Percentiles rank a stretch among this genome's conserved stretches.
phyloP scores from a whole-genome alignment of 2,797 vertebrate genomes.

The Onychomys arenicola region DNA sequence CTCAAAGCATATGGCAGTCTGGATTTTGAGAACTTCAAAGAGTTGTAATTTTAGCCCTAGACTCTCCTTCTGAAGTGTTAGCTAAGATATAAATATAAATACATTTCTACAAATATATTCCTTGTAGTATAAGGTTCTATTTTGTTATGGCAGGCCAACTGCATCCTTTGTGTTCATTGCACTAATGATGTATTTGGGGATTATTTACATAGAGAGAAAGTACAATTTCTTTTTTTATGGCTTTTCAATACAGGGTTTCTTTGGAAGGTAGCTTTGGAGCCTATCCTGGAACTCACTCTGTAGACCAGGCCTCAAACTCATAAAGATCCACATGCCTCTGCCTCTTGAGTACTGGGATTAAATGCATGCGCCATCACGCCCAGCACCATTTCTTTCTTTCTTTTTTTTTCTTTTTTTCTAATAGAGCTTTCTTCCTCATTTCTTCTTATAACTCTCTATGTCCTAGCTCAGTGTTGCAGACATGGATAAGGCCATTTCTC shows the following conservation, averaged over 20 bases:
- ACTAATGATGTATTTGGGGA: not conserved
- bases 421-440: not conserved
- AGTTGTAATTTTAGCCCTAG: not conserved
- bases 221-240: not conserved
- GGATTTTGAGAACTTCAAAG: not conserved
- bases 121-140: not conserved
- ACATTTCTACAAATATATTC: not conserved
- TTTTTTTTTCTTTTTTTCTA: not conserved
- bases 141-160: not conserved
- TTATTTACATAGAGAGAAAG: not conserved
- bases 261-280: no score
- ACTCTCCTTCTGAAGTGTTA: not conserved
- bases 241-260: no score
- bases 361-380: no score
- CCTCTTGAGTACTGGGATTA: no score
- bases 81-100: not conserved
- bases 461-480: not conserved
- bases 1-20: not conserved
- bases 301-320: no score
- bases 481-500: not conserved
- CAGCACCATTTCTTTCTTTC: not conserved
- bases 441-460: not conserved
- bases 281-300: no score
- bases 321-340: no score
- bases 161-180: not conserved